Evolutionary conservation across 2,113 vertebrate genomes (phyloP), one percentile per base, ranked within the genome.

Genomic region (Blennius ocellaris): DNA sequence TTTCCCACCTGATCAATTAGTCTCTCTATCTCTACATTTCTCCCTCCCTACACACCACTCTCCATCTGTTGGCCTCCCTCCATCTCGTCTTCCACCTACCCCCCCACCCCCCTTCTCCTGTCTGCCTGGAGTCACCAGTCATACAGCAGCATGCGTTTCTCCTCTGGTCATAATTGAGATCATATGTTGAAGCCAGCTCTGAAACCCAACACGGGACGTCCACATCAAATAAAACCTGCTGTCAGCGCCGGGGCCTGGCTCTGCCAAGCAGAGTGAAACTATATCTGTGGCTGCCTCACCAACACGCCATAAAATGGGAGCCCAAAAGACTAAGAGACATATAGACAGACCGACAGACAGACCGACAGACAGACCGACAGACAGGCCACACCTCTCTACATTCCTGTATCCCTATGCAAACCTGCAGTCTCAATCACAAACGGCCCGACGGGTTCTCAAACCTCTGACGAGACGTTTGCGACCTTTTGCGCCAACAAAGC

Each of bases 191-290:
- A 90, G 87, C 83, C 85, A 70, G 89, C 61, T 11, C 88, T 91
- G 92, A 89, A 93, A 92, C 88, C 83, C 76, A 87, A 91, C 90
- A 91, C 88, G 78, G 84, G 90, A 90, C 88, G 56, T 91, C 89
- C 86, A 92, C 92, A 92, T 93, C 89, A 91, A 92, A 91, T 93
- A 90, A 91, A 93, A 92, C 76, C 90, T 89, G 90, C 90, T 90
- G 91, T 88, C 92, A 88, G 87, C 87, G 84, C 73, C 68, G 48
- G 56, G 85, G 84, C 82, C 87, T 75, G 86, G 76, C 84, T 88
- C 83, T 74, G 78, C 75, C 87, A 79, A 78, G 79, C 73, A 64
- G 76, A 90, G 74, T 90, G 91, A 91, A 92, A 93, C 87, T 65
- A 78, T 86, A 92, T 92, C 87, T 89, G 76, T 44, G 76, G 73